Base-by-base conservation (phyloP, 1,140 invertebrate species). In the Agrypnia vestita region DNA sequence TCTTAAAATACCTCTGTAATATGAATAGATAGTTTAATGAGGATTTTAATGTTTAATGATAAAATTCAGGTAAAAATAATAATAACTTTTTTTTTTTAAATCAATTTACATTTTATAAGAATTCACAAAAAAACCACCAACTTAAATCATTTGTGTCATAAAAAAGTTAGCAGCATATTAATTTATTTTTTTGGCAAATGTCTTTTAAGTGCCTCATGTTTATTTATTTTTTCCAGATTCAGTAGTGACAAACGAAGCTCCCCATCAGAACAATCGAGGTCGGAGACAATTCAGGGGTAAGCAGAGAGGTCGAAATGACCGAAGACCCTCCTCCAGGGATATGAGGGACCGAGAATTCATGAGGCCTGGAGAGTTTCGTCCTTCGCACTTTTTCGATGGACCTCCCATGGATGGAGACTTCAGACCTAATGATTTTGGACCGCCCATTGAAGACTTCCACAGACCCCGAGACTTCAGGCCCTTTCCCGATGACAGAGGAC, bases 201-300 rank as follows among this genome's bases (percentile, higher is more conserved):
- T 35, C 1, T 35, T 35, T 35, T 35, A 35, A 35, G 25, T 35
- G 25, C 6, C 25, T 35, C 6, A 35, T 35, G 6, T 35, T 35
- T 35, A 35, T 56, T 46, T 77, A 71, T 46, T 64, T 49, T 71
- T 82, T 76, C 11, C 59, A 82, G 81, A 82, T 76, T 62, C 72
- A 0, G 77, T 79, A 10, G 78, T 82, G 9, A 79, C 81, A 0
- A 51, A 74, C 9, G 78, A 82, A 11, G 51, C 12, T 13, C 19
- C 43, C 8, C 44, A 79, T 56, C 43, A 46, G 9, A 21, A 76
- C 8, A 62, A 43, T 12, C 13, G 73, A 0, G 55, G 64, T 15
- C 72, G 73, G 3, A 1, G 51, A 6, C 49, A 76, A 4, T 53
- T 74, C 21, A 44, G 72, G 19, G 49, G 25, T 13, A 47, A 19